Evolutionary conservation across 2,888 invertebrate species (phyloP).

Genomic region (Diarsia dahlii): DNA sequence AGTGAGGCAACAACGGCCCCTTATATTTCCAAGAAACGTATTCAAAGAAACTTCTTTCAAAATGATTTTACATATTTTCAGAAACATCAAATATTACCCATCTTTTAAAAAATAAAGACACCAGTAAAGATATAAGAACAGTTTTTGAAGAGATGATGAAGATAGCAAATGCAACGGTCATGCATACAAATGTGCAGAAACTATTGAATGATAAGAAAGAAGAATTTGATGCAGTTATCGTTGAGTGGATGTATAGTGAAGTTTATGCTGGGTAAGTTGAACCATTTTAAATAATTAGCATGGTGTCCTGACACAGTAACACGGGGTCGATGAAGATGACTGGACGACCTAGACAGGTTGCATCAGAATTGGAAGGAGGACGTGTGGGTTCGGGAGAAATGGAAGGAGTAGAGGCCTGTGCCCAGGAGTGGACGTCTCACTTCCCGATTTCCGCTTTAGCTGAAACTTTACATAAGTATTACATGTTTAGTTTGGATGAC

Average conservation of each 20-base stretch:
- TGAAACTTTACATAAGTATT: no score
- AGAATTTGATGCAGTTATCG: conserved; percentile 18
- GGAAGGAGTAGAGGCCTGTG: no score
- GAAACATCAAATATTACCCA: background rate
- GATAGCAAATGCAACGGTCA: background rate
- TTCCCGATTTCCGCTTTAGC: no score
- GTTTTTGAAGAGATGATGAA: background rate
- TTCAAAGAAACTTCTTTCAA: background rate
- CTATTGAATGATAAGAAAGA: background rate
- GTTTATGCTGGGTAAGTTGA: conserved; percentile 6
- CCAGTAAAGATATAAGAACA: background rate
- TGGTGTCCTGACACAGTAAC: no score
- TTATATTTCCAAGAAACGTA: background rate
- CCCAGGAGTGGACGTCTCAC: no score
- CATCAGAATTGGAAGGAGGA: no score
- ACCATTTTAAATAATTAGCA: background rate
- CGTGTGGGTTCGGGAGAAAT: no score
- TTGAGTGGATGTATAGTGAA: conserved; percentile 12
- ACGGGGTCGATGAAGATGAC: no score
- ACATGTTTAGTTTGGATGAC: no score
- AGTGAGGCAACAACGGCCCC: background rate
- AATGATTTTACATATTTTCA: background rate
- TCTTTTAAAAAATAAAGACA: background rate
- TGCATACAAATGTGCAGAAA: conserved; percentile 10
- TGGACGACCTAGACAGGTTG: no score